Evolutionary conservation across 2,797 vertebrate species (phyloP), one percentile per base, ranked within the genome.

Genomic region (Chaunax sp.): DNA sequence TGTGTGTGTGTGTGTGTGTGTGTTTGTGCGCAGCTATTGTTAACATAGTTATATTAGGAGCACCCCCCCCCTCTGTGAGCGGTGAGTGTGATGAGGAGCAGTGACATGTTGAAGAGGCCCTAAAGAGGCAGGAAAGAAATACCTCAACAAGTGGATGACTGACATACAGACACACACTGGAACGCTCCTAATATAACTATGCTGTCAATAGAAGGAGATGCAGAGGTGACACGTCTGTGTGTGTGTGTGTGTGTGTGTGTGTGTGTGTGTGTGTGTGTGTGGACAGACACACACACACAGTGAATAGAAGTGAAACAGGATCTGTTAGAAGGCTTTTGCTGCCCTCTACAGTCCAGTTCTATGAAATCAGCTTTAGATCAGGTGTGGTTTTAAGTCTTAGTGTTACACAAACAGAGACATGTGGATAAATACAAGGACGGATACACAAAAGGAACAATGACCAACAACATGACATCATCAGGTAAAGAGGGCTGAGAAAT

Each of bases 21-120:
- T 75, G 54, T 64, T 4, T 73, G 54, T 64, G 49, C 26, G 16
- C 2, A n/a, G 65, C 69, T 69, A 61, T 73, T 81, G 77, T 78
- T 67, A 75, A 70, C 61, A 46, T 15, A 50, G 77, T 71, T 83
- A 76, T 81, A 79, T 81, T 72, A 58, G 72, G 80, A 77, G 38
- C 63, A 25, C 38, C 46, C 19, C 19, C 11, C 33, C 28, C 28
- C 28, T 9, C 28, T 9, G 5, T 9, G 9, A 5, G 65, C n/a
- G n/a, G n/a, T 46, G 62, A 4, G 64, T 52, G 53, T 54, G 74
- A 62, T 35, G 56, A 65, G 44, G 50, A 67, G 26, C 70, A 61
- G 65, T 74, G 80, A 78, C 73, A 80, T 49, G 6, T 64, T 71
- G 59, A 70, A 75, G 69, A 78, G 79, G 69, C 69, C 44, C 47